Conservation (phyloP, 2,113 vertebrate genomes). For the Regulus satrapa region DNA sequence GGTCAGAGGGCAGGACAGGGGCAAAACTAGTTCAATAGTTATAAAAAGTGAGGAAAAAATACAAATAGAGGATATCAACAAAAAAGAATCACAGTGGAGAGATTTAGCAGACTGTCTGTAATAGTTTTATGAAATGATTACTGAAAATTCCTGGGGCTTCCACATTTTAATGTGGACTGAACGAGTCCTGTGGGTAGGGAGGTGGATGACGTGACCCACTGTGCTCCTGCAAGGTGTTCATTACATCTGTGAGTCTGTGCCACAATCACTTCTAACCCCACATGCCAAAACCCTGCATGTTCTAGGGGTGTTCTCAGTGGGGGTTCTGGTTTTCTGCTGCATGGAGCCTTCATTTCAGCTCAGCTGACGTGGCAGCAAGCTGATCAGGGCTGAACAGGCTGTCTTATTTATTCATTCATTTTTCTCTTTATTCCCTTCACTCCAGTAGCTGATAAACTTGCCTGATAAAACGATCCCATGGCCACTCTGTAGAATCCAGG, state of each 20-base stretch:
- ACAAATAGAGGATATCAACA: not conserved
- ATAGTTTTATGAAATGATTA: not conserved
- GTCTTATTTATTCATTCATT: not conserved
- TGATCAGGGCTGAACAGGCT: not conserved
- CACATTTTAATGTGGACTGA: not conserved
- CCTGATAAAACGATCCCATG: not conserved
- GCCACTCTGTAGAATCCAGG: not conserved
- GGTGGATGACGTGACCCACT: not conserved
- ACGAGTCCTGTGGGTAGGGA: not conserved
- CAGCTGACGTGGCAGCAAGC: not conserved
- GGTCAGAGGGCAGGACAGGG: not conserved
- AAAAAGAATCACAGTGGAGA: not conserved
- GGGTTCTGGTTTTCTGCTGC: not conserved
- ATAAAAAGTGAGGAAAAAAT: not conserved
- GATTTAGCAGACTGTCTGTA: not conserved
- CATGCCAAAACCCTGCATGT: not conserved
- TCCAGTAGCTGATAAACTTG: not conserved
- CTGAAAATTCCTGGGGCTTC: not conserved
- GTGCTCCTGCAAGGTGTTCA: not conserved
- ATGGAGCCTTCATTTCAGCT: not conserved
- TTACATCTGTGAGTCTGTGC: not conserved
- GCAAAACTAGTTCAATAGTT: not conserved
- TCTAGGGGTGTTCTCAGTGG: not conserved
- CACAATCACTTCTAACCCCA: not conserved
- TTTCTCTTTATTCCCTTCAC: not conserved